phyloP scores from a whole-genome alignment of 1,140 invertebrate species.

The Melanaphis sacchari region DNA sequence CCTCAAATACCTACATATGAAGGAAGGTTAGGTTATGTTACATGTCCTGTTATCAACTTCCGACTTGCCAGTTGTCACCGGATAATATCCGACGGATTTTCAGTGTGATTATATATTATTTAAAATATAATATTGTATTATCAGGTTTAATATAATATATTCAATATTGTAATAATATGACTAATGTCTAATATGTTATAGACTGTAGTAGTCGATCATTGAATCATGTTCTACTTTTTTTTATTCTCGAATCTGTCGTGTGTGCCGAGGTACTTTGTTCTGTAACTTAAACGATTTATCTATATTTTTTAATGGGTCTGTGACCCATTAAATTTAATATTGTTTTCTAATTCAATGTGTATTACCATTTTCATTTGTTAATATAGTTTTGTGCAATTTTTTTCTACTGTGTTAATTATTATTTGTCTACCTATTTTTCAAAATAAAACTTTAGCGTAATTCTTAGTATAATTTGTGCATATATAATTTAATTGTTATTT shows the following conservation, averaged over 20 bases:
- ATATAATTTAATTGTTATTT: background rate
- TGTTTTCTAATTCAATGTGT: background rate
- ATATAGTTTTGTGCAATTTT: slow-evolving; percentile 18
- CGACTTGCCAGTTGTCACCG: background rate
- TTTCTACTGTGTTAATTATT: background rate
- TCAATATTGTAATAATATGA: background rate
- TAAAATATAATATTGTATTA: background rate
- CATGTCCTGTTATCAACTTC: slow-evolving; percentile 17
- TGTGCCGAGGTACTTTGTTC: background rate
- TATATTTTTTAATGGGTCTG: background rate
- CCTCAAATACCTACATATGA: background rate
- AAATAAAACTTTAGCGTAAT: slow-evolving; percentile 1
- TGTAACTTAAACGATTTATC: background rate
- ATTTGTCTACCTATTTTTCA: background rate
- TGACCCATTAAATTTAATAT: slow-evolving; percentile 14
- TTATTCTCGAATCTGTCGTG: background rate
- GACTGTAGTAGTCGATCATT: background rate
- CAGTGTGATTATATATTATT: background rate
- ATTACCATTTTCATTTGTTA: background rate
- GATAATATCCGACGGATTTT: slow-evolving; percentile 20
- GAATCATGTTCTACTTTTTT: slow-evolving; percentile 15
- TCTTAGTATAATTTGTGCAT: background rate
- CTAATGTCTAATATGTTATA: too few species aligned
- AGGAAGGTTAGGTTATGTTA: background rate
- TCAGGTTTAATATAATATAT: background rate